These are phyloP conservation scores for Onychostoma macrolepis DNA, from an alignment of 2,113 vertebrate genomes.

Conservation along the genomic window DNA sequence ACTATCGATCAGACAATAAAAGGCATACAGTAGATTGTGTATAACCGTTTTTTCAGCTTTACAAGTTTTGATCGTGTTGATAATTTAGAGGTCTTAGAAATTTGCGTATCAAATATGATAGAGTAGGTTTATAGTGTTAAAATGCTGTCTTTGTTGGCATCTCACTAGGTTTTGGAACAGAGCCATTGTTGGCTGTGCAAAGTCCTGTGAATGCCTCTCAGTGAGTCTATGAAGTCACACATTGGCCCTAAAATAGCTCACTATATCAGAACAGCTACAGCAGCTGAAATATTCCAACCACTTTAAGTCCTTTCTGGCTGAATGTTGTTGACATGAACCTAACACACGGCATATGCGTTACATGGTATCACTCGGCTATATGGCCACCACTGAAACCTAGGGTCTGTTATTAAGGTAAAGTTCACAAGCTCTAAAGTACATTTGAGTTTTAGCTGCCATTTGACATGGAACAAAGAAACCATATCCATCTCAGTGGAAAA, in stretches of 20 bases:
- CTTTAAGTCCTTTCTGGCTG: slow-evolving; percentile 47
- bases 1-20: not conserved
- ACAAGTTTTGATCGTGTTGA: not conserved
- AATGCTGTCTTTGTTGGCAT: not conserved
- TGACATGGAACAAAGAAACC: not conserved
- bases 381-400: not conserved
- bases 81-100: not conserved
- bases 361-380: not conserved
- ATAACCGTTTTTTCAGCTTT: not conserved
- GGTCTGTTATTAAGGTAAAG: not conserved
- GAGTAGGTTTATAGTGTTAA: no score
- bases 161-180: not conserved
- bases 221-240: slow-evolving; percentile 50
- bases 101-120: not conserved
- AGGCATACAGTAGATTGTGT: not conserved
- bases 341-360: not conserved
- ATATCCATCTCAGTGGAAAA: not conserved
- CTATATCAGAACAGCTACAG: slow-evolving; percentile 60
- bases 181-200: not conserved
- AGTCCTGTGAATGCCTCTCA: slow-evolving; percentile 19
- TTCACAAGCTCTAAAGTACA: not conserved
- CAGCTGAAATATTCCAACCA: slow-evolving; percentile 44
- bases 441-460: not conserved
- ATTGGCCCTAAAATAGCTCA: slow-evolving; percentile 64
- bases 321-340: slow-evolving; percentile 41